A percentile compares a stretch with the other conserved stretches of the same genome.
phyloP scores from a whole-genome alignment of 2,797 vertebrate genomes.

The Arremon brunneinucha region DNA sequence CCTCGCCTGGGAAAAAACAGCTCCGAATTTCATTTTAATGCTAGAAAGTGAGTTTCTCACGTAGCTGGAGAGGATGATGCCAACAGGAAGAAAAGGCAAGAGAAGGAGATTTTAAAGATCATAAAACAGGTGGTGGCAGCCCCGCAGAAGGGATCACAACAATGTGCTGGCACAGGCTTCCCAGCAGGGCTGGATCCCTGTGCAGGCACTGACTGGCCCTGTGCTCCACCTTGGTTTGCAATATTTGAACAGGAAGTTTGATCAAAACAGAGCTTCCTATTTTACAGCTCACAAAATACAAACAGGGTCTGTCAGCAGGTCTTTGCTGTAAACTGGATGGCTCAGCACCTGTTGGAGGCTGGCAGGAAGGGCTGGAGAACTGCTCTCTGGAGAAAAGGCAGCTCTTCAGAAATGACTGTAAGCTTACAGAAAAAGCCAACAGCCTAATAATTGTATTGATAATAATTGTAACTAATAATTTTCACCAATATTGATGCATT shows the following conservation, averaged over 20 bases:
- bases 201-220: accelerated
- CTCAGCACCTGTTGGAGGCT: not conserved
- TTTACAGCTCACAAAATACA: constrained; percentile 10
- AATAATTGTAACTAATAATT: not conserved
- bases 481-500: not conserved
- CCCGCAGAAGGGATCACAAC: not conserved
- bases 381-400: not conserved
- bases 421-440: not conserved
- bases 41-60: not conserved
- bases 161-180: not conserved
- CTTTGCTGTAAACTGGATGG: not conserved
- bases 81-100: not conserved
- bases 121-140: not conserved
- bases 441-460: not conserved
- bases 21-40: not conserved
- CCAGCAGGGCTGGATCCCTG: not conserved
- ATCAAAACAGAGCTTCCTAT: not conserved
- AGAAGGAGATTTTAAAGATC: not conserved
- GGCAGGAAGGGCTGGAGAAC: not conserved
- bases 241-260: constrained; percentile 14
- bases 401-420: not conserved
- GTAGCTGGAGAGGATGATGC: not conserved
- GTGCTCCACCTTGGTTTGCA: not conserved
- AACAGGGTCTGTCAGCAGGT: not conserved
- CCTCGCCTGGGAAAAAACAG: not conserved